phyloP scores from a whole-genome alignment of 2,113 vertebrate species.

The human (Homo sapiens) region GRCh38 chr6:5895001-5895500 shows the following conservation, averaged over 20 bases:
- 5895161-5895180: accelerated
- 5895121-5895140: accelerated
- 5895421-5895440: neutral
- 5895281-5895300: accelerated
- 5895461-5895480: neutral
- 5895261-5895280: neutral
- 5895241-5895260: accelerated
- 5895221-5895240: neutral
- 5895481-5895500: neutral
- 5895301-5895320: neutral
- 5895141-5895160: neutral
- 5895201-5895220: neutral
- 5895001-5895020: neutral
- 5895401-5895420: neutral
- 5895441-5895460: neutral
- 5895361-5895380: neutral
- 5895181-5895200: neutral
- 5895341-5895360: neutral
- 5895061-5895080: neutral
- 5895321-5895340: accelerated
- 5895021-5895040: neutral
- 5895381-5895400: neutral
- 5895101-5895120: neutral
- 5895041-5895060: neutral
- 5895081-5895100: neutral